phyloP scores from a whole-genome alignment of 2,888 invertebrate species.

The Calliphora vomitoria region DNA sequence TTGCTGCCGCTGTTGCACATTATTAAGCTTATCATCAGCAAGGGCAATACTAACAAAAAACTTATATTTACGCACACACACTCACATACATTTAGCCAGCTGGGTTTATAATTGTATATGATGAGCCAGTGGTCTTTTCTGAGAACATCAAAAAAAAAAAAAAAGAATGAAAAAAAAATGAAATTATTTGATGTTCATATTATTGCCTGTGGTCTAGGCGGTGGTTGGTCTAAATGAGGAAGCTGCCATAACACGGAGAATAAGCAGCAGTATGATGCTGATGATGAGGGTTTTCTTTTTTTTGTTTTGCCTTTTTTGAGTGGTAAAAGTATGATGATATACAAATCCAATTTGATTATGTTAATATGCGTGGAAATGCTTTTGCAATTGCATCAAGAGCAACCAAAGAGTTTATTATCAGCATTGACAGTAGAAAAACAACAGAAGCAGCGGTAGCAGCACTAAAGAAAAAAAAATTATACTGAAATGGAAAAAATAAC shows the following conservation, averaged over 20 bases:
- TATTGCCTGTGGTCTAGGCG: slow-evolving; percentile 64
- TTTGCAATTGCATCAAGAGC: slow-evolving; percentile 64
- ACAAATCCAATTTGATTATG: slow-evolving; percentile 76
- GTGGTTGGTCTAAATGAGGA: slow-evolving; percentile 49
- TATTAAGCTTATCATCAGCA: slow-evolving; percentile 48
- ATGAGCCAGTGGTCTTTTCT: slow-evolving; percentile 31
- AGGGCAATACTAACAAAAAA: slow-evolving; percentile 6
- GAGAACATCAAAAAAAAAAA: neutral
- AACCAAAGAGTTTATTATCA: slow-evolving; percentile 68
- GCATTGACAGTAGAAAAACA: slow-evolving; percentile 60
- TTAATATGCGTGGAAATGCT: slow-evolving; percentile 73
- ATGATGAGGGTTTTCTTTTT: neutral
- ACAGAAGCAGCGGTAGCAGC: slow-evolving; percentile 35
- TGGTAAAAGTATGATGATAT: slow-evolving; percentile 67
- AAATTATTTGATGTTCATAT: slow-evolving; percentile 63
- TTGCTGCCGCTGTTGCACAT: slow-evolving; percentile 44
- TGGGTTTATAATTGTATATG: slow-evolving; percentile 53
- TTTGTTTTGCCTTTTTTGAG: neutral
- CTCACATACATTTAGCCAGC: neutral
- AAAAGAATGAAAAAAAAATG: neutral
- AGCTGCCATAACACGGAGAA: neutral
- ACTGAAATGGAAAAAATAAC: slow-evolving; percentile 19
- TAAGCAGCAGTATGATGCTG: slow-evolving; percentile 13
- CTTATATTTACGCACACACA: neutral
- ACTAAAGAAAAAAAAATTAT: slow-evolving; percentile 2